These are phyloP conservation scores for Oryzaephilus surinamensis DNA, from an alignment of 1,140 invertebrate species.

Conservation along the genomic window DNA sequence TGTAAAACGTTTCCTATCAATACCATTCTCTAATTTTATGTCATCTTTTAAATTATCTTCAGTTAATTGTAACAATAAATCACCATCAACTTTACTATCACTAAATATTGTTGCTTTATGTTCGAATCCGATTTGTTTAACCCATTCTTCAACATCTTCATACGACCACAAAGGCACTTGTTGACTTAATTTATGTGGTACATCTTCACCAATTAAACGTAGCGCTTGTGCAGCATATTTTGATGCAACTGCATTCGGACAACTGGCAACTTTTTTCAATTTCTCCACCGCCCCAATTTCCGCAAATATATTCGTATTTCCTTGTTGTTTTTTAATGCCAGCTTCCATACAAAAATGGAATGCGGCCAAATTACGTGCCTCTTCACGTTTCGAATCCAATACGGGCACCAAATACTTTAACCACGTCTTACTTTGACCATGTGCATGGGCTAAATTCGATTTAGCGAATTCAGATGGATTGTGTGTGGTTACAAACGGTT, in stretches of 20 bases:
- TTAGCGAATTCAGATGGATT: conserved; percentile 92
- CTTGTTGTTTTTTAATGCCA: conserved; percentile 93
- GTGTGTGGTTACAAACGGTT: conserved; percentile 90
- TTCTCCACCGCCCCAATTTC: conserved; percentile 94
- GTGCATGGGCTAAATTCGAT: conserved; percentile 83
- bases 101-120: conserved; percentile 75
- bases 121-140: conserved; percentile 92
- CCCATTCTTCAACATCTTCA: conserved; percentile 95
- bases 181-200: conserved; percentile 94
- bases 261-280: conserved; percentile 92
- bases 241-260: conserved; percentile 94
- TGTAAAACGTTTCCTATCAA: conserved; percentile 85
- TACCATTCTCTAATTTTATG: conserved; percentile 88
- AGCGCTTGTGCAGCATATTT: conserved; percentile 95
- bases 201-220: conserved; percentile 88
- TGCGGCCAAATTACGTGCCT: conserved; percentile 91
- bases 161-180: conserved; percentile 96
- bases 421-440: conserved; percentile 96
- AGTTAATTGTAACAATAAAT: conserved; percentile 85
- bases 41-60: conserved; percentile 88
- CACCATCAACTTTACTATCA: conserved; percentile 93
- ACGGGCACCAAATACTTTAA: conserved; percentile 86
- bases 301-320: conserved; percentile 85
- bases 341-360: conserved; percentile 99
- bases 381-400: conserved; percentile 89